A percentile compares a stretch with the other conserved stretches of the same genome.
Conservation (phyloP, 2,113 vertebrate species). For the Agapornis roseicollis region DNA sequence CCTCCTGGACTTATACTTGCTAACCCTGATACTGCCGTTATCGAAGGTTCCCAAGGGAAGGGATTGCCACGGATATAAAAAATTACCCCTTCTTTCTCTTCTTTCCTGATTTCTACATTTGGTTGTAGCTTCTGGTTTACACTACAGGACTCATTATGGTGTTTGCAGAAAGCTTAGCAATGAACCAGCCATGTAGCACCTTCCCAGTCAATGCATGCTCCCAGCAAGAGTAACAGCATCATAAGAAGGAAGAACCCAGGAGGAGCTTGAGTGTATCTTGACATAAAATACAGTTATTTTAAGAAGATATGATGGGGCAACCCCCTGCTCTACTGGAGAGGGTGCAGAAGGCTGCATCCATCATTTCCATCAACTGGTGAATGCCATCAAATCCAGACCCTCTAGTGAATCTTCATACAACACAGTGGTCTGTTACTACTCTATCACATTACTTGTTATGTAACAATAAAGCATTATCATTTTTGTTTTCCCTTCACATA, state of each 20-base stretch:
- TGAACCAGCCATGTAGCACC: background rate
- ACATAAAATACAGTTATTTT: background rate
- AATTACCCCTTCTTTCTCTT: background rate
- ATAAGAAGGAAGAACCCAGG: background rate
- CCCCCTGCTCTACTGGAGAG: background rate
- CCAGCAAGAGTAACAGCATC: background rate
- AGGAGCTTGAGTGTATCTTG: background rate
- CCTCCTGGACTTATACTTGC: background rate
- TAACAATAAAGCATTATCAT: background rate
- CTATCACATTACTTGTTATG: background rate
- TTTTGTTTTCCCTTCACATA: background rate
- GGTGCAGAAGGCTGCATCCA: background rate
- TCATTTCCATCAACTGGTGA: background rate
- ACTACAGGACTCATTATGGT: background rate
- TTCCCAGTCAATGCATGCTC: rapidly evolving
- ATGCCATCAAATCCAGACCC: rapidly evolving
- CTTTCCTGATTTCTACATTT: background rate
- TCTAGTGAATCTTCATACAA: background rate
- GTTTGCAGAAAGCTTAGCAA: background rate
- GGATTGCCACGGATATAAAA: background rate
- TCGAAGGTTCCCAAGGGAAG: background rate
- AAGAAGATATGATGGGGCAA: background rate
- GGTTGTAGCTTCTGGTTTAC: background rate
- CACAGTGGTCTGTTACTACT: background rate
- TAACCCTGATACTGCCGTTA: background rate